Conservation (phyloP, 2,113 vertebrate genomes). For the Phoenicopterus ruber region DNA sequence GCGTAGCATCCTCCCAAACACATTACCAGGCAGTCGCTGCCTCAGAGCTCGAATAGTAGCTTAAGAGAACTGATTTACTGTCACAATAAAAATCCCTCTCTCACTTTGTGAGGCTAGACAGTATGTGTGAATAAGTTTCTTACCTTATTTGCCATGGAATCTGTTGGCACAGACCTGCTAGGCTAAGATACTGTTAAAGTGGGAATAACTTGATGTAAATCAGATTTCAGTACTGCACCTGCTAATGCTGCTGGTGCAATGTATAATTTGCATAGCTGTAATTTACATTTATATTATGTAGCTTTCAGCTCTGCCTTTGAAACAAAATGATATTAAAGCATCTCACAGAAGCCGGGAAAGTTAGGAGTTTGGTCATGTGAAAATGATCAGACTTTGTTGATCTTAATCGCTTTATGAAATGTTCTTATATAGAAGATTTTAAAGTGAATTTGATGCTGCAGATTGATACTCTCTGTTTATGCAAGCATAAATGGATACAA, state of each 20-base stretch:
- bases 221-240: background rate
- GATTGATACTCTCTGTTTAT: background rate
- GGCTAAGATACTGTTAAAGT: background rate
- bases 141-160: background rate
- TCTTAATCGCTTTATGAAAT: background rate
- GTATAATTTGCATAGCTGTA: background rate
- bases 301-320: background rate
- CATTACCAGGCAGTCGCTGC: background rate
- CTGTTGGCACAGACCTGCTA: background rate
- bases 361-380: background rate
- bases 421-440: background rate
- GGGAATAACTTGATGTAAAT: constrained; percentile 16
- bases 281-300: constrained; percentile 20
- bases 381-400: background rate
- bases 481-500: background rate
- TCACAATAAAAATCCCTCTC: background rate
- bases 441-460: background rate
- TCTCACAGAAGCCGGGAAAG: background rate
- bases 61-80: background rate
- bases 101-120: background rate
- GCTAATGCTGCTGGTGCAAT: background rate
- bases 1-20: background rate
- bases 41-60: background rate
- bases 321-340: background rate
- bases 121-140: background rate